Conservation (phyloP, 2,888 invertebrate genomes). For the Mesorhabditis spiculigera region DNA sequence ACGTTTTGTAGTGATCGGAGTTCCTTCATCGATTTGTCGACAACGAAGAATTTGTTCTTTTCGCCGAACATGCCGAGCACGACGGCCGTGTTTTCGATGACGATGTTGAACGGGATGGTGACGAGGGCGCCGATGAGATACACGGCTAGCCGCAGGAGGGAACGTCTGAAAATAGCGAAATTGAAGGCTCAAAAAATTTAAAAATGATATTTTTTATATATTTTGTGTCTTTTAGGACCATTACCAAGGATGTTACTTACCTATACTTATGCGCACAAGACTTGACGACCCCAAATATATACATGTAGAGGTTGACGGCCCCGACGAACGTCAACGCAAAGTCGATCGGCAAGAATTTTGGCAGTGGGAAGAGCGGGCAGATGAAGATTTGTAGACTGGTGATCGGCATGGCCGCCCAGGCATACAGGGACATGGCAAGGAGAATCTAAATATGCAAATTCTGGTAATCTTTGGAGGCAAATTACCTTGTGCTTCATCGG, state of each 20-base stretch:
- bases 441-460: conserved; percentile 68
- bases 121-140: conserved; percentile 74
- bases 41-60: conserved; percentile 94
- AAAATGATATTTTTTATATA: no score
- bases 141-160: conserved; percentile 45
- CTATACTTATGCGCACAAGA: conserved; percentile 73
- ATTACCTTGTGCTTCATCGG: conserved; percentile 48
- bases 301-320: conserved; percentile 93
- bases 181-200: background rate
- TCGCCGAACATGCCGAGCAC: conserved; percentile 89
- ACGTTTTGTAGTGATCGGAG: background rate
- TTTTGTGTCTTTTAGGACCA: no score
- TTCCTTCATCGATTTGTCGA: conserved; percentile 77
- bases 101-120: conserved; percentile 86
- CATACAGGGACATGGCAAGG: conserved; percentile 83
- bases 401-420: conserved; percentile 90
- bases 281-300: conserved; percentile 92
- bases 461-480: background rate
- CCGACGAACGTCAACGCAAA: conserved; percentile 84
- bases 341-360: conserved; percentile 73
- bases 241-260: no score
- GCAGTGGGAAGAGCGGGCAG: conserved; percentile 79
- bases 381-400: conserved; percentile 72
- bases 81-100: conserved; percentile 92
- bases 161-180: conserved; percentile 37